Evolutionary conservation across 2,797 vertebrate genomes (phyloP).

Genomic region (Momotus momota): DNA sequence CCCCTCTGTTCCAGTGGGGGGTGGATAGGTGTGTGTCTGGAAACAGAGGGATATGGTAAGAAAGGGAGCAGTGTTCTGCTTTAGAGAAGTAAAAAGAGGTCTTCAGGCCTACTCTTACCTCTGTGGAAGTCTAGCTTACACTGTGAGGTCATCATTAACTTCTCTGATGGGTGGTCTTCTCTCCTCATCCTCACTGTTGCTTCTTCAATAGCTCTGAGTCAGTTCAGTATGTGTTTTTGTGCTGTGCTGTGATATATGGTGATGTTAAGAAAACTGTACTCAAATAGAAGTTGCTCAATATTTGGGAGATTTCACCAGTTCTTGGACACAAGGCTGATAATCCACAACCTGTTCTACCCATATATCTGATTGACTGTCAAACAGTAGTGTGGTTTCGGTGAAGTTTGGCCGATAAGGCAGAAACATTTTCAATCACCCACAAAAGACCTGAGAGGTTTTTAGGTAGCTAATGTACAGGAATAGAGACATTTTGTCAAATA

Average conservation of each 20-base stretch:
- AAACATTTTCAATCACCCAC: not conserved
- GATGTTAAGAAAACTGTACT: not conserved
- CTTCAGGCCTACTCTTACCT: not conserved
- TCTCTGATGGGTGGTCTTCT: not conserved
- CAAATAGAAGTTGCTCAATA: not conserved
- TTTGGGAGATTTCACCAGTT: not conserved
- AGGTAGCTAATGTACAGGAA: not conserved
- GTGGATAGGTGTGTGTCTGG: too few species aligned
- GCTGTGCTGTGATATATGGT: not conserved
- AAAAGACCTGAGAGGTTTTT: not conserved
- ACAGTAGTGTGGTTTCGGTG: not conserved
- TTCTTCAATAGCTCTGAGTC: not conserved
- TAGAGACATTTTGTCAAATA: not conserved
- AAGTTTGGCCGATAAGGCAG: not conserved
- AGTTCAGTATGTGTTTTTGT: not conserved
- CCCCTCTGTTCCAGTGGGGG: not conserved
- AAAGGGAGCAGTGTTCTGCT: not conserved
- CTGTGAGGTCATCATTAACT: accelerated
- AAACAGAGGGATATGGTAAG: not conserved
- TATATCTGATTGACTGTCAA: not conserved
- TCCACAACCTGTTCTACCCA: not conserved
- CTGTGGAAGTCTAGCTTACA: not conserved
- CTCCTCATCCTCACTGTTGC: not conserved
- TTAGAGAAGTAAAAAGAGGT: not conserved
- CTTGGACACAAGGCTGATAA: not conserved